These are phyloP conservation scores for Hydropotes inermis DNA, from an alignment of 2,113 vertebrate species.

Conservation along the genomic window DNA sequence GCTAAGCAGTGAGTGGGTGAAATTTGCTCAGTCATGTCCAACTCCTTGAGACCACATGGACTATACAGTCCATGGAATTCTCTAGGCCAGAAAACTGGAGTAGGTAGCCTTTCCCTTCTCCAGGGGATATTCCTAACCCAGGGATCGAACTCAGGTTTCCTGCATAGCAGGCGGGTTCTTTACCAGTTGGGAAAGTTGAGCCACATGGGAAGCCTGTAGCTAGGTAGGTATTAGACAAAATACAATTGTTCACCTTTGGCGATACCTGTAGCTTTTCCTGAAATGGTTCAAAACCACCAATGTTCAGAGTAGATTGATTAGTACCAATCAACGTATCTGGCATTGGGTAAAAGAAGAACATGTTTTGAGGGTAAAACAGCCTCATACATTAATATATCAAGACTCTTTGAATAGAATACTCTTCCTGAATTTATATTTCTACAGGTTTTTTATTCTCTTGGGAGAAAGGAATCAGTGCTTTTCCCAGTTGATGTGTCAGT, in stretches of 20 bases:
- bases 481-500: background rate
- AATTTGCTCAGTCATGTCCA: background rate
- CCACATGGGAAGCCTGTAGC: background rate
- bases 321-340: background rate
- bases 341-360: background rate
- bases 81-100: background rate
- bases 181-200: background rate
- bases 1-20: background rate
- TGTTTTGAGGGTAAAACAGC: background rate
- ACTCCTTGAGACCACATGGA: background rate
- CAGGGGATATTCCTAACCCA: background rate
- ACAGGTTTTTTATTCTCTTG: background rate
- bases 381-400: background rate
- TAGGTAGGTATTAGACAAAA: background rate
- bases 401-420: background rate
- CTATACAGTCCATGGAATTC: background rate
- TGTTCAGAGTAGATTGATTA: background rate
- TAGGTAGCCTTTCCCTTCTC: background rate
- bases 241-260: background rate
- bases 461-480: background rate
- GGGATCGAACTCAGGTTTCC: background rate
- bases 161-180: background rate
- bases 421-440: background rate
- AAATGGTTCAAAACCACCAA: background rate
- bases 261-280: background rate